phyloP scores from a whole-genome alignment of 2,888 invertebrate genomes.

The Euproctis similis region DNA sequence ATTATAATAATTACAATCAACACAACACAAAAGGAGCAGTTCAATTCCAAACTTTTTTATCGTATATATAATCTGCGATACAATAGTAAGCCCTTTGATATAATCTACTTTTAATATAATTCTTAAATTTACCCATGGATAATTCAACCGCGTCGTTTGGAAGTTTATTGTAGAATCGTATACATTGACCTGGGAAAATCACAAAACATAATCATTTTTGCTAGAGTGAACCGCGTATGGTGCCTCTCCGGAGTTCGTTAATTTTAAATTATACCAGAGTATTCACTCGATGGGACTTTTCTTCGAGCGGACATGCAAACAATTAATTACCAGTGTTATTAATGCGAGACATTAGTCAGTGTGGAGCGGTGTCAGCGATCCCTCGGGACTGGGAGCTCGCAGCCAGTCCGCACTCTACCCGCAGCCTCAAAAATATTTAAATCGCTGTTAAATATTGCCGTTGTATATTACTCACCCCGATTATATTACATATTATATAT shows the following conservation, averaged over 20 bases:
- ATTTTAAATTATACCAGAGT: conserved; percentile 58
- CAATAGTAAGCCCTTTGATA: too few species aligned
- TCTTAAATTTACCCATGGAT: too few species aligned
- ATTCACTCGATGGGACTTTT: conserved; percentile 58
- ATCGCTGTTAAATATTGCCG: conserved; percentile 25
- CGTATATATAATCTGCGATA: too few species aligned
- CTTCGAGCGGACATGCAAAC: conserved; percentile 70
- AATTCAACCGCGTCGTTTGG: too few species aligned
- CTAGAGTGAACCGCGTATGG: conserved; percentile 21
- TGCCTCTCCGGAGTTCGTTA: conserved; percentile 37
- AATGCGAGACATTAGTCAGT: conserved; percentile 71
- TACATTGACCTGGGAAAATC: conserved; percentile 5
- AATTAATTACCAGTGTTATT: conserved; percentile 74
- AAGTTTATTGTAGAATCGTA: too few species aligned
- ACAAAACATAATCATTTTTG: conserved; percentile 16
- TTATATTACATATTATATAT: conserved; percentile 11
- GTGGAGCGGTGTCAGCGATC: conserved; percentile 56
- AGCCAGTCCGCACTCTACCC: conserved; percentile 30
- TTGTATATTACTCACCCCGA: conserved; percentile 19
- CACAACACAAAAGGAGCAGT: too few species aligned
- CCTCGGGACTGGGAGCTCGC: conserved; percentile 38
- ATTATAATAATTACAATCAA: too few species aligned
- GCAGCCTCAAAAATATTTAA: conserved; percentile 21
- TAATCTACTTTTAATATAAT: too few species aligned
- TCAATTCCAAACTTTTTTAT: too few species aligned